Evolutionary conservation across 2,113 vertebrate species (phyloP).

Genomic region (Typhlomys cinereus): DNA sequence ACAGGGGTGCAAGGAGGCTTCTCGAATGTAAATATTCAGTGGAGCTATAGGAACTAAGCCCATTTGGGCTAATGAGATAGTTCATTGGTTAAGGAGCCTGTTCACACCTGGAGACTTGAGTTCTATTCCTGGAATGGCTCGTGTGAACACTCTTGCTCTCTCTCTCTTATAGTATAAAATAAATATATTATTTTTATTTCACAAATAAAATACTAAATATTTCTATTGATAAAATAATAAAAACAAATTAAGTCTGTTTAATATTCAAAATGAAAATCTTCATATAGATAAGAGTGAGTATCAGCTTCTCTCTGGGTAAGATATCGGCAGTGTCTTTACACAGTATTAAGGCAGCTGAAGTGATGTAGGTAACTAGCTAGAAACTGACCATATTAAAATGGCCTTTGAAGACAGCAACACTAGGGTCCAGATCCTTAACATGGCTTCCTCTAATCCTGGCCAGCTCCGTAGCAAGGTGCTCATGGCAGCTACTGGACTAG

Average conservation of each 20-base stretch:
- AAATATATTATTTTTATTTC: too few relatives aligned
- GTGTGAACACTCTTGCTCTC: too few relatives aligned
- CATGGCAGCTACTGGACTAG: neutral
- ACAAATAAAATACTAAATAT: too few relatives aligned
- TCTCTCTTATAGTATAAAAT: too few relatives aligned
- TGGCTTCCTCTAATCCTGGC: neutral
- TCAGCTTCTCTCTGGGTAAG: neutral
- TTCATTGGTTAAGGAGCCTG: too few relatives aligned
- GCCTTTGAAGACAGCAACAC: neutral
- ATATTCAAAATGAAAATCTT: conserved; percentile 22
- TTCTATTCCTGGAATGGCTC: too few relatives aligned
- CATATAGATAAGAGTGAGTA: conserved; percentile 10
- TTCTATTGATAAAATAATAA: too few relatives aligned
- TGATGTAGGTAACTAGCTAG: neutral
- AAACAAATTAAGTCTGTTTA: neutral
- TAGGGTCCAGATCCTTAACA: neutral
- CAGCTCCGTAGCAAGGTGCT: neutral
- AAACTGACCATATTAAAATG: conserved; percentile 26
- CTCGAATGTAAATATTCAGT: neutral
- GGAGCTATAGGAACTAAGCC: neutral
- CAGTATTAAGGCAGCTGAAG: neutral
- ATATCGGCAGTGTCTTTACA: neutral
- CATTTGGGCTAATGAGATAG: too few relatives aligned
- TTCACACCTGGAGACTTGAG: too few relatives aligned
- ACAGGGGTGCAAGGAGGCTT: accelerated